Conservation (phyloP, 2,888 invertebrate genomes). For the Ametastegia equiseti region DNA sequence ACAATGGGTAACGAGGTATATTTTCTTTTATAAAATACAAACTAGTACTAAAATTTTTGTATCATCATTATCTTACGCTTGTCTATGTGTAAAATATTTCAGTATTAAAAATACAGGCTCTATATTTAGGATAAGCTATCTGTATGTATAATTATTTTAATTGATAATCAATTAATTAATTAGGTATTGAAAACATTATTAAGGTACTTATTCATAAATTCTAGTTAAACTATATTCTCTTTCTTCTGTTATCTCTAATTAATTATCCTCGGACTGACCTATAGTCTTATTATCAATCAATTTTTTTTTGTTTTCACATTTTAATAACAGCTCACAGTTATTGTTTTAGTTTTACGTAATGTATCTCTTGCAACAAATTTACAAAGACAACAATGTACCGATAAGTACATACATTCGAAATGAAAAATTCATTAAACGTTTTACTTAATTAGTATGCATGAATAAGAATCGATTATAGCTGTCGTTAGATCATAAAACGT, state of each 20-base stretch:
- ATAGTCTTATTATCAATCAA: constrained; percentile 11
- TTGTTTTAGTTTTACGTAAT: not conserved
- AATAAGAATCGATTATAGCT: not conserved
- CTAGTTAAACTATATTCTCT: not conserved
- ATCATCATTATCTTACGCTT: not conserved
- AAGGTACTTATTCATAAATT: constrained; percentile 10
- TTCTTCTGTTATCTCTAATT: not conserved
- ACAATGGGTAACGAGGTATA: constrained; percentile 16
- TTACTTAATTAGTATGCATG: not conserved
- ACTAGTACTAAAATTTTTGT: constrained; percentile 33
- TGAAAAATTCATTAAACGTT: not conserved
- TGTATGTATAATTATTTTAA: not conserved
- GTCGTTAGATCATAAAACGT: constrained; percentile 9
- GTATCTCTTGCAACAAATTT: not conserved
- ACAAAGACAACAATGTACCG: not conserved
- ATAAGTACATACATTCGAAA: constrained; percentile 7
- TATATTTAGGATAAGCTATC: not conserved
- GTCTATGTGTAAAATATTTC: constrained; percentile 26
- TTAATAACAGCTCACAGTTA: not conserved
- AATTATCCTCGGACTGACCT: not conserved
- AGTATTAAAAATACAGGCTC: constrained; percentile 52
- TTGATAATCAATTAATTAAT: not conserved
- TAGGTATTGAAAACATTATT: constrained; percentile 8
- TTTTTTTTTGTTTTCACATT: constrained; percentile 20
- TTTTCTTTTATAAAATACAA: constrained; percentile 38